These are phyloP conservation scores for Luperina testacea DNA, from an alignment of 2,888 invertebrate genomes.

Conservation along the genomic window DNA sequence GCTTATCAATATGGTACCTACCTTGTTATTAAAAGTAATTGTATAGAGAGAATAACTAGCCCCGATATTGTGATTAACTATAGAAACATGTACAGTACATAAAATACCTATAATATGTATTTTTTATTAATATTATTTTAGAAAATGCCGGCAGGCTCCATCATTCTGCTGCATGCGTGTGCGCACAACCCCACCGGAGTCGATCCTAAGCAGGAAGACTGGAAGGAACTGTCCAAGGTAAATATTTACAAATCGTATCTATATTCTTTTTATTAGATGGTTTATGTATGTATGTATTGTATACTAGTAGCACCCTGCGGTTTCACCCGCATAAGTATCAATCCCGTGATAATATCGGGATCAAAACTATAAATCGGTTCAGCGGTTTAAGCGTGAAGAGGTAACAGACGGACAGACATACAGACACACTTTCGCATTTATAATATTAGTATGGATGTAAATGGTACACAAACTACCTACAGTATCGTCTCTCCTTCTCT, in stretches of 20 bases:
- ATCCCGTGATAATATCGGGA: too few species aligned
- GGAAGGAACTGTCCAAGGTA: conserved; percentile 95
- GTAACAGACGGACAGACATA: too few species aligned
- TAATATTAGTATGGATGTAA: too few species aligned
- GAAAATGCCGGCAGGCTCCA: conserved; percentile 97
- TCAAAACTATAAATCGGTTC: too few species aligned
- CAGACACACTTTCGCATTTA: too few species aligned
- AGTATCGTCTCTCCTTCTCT: too few species aligned
- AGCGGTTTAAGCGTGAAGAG: too few species aligned
- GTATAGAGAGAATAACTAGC: neutral
- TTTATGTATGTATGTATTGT: neutral
- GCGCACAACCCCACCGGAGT: conserved; percentile 99
- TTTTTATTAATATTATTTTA: conserved; percentile 80
- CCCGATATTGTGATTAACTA: conserved; percentile 1
- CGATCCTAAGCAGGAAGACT: conserved; percentile 96
- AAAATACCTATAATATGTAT: neutral
- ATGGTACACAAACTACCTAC: too few species aligned
- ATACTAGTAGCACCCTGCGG: neutral
- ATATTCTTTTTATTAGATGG: neutral
- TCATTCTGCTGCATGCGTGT: conserved; percentile 98
- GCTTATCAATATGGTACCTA: neutral
- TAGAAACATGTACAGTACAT: conserved; percentile 2
- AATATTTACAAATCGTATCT: conserved; percentile 18
- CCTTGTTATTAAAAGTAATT: conserved; percentile 15
- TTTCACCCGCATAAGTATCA: too few species aligned